Conservation (phyloP, 1,140 invertebrate species). For the Lucilia sericata region DNA sequence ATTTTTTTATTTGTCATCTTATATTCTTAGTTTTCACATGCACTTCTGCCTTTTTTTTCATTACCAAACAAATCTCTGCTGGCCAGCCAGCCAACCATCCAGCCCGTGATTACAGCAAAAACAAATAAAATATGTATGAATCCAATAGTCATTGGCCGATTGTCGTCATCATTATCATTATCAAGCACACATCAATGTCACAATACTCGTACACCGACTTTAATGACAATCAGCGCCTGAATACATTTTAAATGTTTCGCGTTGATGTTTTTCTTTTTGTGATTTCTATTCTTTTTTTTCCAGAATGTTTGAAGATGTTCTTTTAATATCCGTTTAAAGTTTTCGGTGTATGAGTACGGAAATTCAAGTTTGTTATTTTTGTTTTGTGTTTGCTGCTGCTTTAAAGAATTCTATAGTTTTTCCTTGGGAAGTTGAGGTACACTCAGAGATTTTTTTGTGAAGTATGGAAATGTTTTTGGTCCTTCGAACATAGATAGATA, state of each 20-base stretch:
- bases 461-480: too few relatives aligned
- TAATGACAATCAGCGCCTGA: conserved; percentile 28
- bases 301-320: neutral
- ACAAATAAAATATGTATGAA: neutral
- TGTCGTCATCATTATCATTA: conserved; percentile 24
- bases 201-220: conserved; percentile 18
- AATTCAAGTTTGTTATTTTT: neutral
- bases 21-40: neutral
- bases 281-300: neutral
- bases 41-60: neutral
- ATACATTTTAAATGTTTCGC: conserved; percentile 27
- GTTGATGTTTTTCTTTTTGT: neutral
- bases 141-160: conserved; percentile 16
- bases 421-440: neutral
- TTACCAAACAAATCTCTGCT: neutral
- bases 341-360: neutral
- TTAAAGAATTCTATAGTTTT: neutral
- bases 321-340: conserved; percentile 4
- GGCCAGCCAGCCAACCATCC: neutral
- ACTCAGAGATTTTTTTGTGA: neutral
- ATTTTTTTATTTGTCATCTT: neutral
- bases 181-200: conserved; percentile 23
- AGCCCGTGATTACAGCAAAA: neutral
- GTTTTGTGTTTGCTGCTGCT: neutral
- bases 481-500: too few relatives aligned